Evolutionary conservation across 2,888 invertebrate species (phyloP), one percentile per base, ranked within the genome.

Genomic region (Scaptomyza cyrtandrae): DNA sequence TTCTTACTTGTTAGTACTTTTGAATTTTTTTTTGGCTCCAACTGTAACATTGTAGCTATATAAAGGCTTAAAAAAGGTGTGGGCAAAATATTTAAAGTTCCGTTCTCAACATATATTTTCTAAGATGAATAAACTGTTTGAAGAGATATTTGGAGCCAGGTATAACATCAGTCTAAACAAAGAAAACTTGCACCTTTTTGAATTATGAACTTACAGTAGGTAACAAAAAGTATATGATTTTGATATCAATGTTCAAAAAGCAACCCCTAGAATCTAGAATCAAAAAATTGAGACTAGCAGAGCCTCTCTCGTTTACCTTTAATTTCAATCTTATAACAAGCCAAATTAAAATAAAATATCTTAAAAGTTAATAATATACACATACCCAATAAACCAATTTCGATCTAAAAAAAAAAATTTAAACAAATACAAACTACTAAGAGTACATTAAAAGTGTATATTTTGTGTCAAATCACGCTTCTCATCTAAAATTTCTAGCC

Each of bases 401-500:
- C n/a, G 5, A 3, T 37, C n/a, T 6, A 33, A 7, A 33, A 0
- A 29, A 31, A 7, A 33, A 10, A 3, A 10, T 33, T 33, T 2
- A 33, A 33, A 33, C 6, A 10, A 37, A n/a, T n/a, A 53, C 4
- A 45, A 52, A 31, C n/a, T 11, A 46, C 9, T 31, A 11, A 19
- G 13, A 6, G 10, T 14, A 14, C 11, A 55, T 37, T 6, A 16
- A n/a, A 37, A 48, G 5, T 19, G 10, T 11, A 19, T 27, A 68
- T 63, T 73, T 68, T 78, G 64, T 67, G 63, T 57, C 14, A 55
- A 73, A 83, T 80, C 88, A 77, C 84, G 84, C 84, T 71, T 66
- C 81, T 77, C 74, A 77, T 73, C 68, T 71, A 33, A 13, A 49
- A 33, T 13, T 19, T 6, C 16, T 33, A 68, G 71, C 88, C 80